Base-by-base conservation (phyloP, 2,113 vertebrate genomes). In the Pitta sordida region DNA sequence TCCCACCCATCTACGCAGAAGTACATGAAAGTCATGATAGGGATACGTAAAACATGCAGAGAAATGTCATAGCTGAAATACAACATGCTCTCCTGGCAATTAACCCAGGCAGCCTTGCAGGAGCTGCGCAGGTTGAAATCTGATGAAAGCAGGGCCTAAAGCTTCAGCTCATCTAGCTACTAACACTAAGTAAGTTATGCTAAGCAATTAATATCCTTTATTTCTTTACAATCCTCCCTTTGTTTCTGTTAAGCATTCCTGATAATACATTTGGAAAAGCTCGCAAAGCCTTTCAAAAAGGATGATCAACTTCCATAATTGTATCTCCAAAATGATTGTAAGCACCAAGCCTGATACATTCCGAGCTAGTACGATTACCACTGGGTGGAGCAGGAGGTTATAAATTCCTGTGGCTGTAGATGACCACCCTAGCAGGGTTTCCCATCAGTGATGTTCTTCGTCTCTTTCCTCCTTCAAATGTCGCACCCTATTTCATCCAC, bases 351-450 rank as follows among this genome's bases (percentile, higher is more conserved):
- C 64, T 83, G 63, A 77, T 3, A 70, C 63, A 63, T 17, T 90
- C 43, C 63, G 43, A 77, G 43, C 56, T 51, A 51, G 71, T 32
- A 21, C 0, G 7, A 63, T 83, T 90, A 63, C 87, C 87, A 90
- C 79, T 90, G 87, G 71, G 71, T 90, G 87, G 87, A 77, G 87
- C 87, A 83, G 79, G 70, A 83, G 71, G 71, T 83, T 70, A 56
- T 70, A n/a, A 63, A 77, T 90, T 83, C 43, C 64, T n/a, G 36
- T 70, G 41, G 30, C 64, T 77, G 26, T 32, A 73, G 58, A 37
- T 88, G 87, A 77, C 79, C 64, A 56, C 64, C 4, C 15, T 10
- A 23, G 56, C 41, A 49, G 20, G 69, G 36, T 24, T 63, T 63
- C 48, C 30, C 27, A 69, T 26, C 34, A 29, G 15, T 49, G n/a